phyloP scores from a whole-genome alignment of 2,113 vertebrate species.

The Ammospiza caudacuta region DNA sequence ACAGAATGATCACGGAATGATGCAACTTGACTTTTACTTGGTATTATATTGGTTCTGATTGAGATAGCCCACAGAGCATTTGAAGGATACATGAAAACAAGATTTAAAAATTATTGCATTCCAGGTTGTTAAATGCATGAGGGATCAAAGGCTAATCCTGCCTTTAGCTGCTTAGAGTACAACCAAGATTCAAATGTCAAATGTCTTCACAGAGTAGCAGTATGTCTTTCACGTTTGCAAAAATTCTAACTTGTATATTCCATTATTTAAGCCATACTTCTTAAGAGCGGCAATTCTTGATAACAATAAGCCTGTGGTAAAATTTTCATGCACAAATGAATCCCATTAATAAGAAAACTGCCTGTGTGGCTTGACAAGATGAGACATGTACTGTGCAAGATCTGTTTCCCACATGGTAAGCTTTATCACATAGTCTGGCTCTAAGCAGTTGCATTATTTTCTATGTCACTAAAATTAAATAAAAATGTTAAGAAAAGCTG shows the following conservation, averaged over 20 bases:
- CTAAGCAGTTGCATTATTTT: slow-evolving; percentile 15
- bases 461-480: not conserved
- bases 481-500: not conserved
- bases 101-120: not conserved
- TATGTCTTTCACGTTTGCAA: not conserved
- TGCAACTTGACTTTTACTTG: not conserved
- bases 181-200: slow-evolving; percentile 1
- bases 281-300: not conserved
- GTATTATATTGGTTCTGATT: not conserved
- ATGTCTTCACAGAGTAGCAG: not conserved
- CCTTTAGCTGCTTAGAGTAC: not conserved
- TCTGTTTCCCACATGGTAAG: not conserved
- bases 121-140: not conserved
- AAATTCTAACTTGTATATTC: not conserved
- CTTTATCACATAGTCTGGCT: not conserved
- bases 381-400: not conserved
- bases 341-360: not conserved
- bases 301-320: not conserved
- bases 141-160: slow-evolving; percentile 44
- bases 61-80: not conserved
- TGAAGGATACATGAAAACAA: not conserved
- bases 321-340: slow-evolving; percentile 26
- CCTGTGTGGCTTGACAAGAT: not conserved
- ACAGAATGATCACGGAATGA: slow-evolving; percentile 3
- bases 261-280: not conserved